Conservation (phyloP, 2,113 vertebrate species). For the Oreocharis arfaki region DNA sequence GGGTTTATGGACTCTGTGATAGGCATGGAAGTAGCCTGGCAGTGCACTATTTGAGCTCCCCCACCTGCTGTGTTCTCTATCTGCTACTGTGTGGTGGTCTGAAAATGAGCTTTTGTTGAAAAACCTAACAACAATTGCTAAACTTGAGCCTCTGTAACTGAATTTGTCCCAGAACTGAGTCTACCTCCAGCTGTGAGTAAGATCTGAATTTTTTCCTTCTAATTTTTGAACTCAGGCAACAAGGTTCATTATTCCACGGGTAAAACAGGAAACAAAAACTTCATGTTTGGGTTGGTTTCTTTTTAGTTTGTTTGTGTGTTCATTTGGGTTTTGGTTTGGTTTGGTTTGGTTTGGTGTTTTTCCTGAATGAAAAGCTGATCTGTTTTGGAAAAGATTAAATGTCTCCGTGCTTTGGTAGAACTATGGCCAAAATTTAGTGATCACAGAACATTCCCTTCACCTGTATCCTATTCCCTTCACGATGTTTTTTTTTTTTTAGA, state of each 20-base stretch:
- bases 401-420: background rate
- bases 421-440: background rate
- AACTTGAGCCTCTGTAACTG: background rate
- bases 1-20: background rate
- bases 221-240: background rate
- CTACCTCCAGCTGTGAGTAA: background rate
- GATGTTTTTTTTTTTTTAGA: too few species aligned
- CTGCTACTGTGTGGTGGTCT: background rate
- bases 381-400: background rate
- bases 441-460: background rate
- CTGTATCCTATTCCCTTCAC: too few species aligned
- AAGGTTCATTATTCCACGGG: background rate
- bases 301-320: background rate
- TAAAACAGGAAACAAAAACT: background rate
- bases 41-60: background rate
- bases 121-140: background rate
- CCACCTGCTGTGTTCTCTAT: background rate
- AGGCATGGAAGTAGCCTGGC: background rate
- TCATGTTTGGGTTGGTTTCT: rapidly evolving
- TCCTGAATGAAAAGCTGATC: background rate
- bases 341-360: background rate
- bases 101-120: background rate
- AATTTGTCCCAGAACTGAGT: background rate
- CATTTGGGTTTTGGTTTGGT: background rate
- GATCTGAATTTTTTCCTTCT: background rate